Conservation (phyloP, 2,113 vertebrate genomes). For the Callaeas wilsoni region DNA sequence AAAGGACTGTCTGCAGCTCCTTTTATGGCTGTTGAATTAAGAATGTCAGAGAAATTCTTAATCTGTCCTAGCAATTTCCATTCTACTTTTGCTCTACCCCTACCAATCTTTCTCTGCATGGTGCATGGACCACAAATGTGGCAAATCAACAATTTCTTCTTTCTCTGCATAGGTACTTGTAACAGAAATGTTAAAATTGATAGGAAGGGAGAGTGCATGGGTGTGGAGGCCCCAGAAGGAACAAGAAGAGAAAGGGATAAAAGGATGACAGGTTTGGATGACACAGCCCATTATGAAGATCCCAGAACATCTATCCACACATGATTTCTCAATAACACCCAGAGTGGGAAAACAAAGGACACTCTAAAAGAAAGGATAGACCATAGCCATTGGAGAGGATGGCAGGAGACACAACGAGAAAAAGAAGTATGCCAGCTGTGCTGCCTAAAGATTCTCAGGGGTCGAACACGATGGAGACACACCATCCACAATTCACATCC, state of each 20-base stretch:
- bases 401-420: background rate
- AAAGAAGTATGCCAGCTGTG: background rate
- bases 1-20: background rate
- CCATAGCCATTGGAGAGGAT: background rate
- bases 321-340: background rate
- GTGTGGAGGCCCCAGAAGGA: background rate
- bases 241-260: background rate
- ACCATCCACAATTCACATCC: background rate
- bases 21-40: background rate
- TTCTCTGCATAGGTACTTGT: background rate
- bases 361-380: background rate
- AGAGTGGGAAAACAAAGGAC: background rate
- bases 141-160: background rate
- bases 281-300: background rate
- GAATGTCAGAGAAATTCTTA: background rate
- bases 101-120: background rate
- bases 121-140: background rate
- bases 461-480: rapidly evolving
- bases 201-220: background rate
- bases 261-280: background rate
- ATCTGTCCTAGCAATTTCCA: background rate
- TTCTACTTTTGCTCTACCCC: background rate
- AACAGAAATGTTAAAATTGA: background rate
- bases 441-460: background rate
- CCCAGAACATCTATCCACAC: background rate